Base-by-base conservation (phyloP, 2,888 invertebrate genomes). In the Metallyticus violacea region DNA sequence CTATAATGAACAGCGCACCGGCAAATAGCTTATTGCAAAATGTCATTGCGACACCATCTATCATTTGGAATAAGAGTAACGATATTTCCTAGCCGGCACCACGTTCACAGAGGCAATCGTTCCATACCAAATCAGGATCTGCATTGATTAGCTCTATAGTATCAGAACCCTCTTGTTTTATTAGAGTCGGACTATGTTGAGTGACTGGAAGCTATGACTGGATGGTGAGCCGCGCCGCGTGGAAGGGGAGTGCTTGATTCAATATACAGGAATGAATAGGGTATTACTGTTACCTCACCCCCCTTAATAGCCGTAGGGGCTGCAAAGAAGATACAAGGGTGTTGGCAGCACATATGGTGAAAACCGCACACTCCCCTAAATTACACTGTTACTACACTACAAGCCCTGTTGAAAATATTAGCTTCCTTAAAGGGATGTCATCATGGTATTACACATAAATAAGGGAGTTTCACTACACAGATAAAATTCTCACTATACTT, bases 201-300 rank as follows among this genome's bases (percentile, higher is more conserved):
- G n/a, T n/a, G n/a, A n/a, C n/a, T n/a, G n/a, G n/a, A n/a, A n/a
- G n/a, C n/a, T n/a, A n/a, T n/a, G n/a, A n/a, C n/a, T n/a, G n/a
- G n/a, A n/a, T n/a, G n/a, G 40, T 9, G 40, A 62, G 40, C 40
- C 22, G 22, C 22, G 7, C 40, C 22, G 40, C 9, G 9, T 9
- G 40, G 22, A 22, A 15, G 40, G 40, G 76, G 83, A 62, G 77
- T 83, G 77, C 77, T 83, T 83, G 76, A 83, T 83, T 83, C 83
- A 83, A 83, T 83, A 83, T 76, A 83, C 83, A 83, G 28, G 83
- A 81, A 40, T 81, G 81, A 81, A 81, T 81, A 81, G 81, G 77
- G 83, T 83, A 83, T 77, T 77, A 83, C 82, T 83, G 83, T 83
- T 83, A 62, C 40, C 40, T 62, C 40, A n/a, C n/a, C 40, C 40